phyloP scores from a whole-genome alignment of 2,888 invertebrate species.

The Patella depressa region DNA sequence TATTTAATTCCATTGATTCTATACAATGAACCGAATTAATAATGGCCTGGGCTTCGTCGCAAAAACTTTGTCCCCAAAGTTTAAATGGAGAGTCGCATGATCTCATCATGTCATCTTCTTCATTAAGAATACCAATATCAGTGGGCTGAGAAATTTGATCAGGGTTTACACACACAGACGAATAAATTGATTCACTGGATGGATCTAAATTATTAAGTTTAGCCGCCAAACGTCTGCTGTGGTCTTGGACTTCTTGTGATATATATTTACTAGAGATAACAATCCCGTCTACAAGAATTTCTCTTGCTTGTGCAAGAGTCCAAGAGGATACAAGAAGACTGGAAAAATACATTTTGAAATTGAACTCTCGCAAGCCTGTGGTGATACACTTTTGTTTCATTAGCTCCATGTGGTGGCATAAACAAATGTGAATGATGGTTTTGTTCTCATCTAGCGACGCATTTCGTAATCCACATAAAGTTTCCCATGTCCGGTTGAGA shows the following conservation, averaged over 20 bases:
- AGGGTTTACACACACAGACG: too few species aligned
- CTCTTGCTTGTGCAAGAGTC: not conserved
- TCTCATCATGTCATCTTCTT: not conserved
- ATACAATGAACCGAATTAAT: not conserved
- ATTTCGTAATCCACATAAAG: not conserved
- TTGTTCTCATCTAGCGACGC: not conserved
- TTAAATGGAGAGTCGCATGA: not conserved
- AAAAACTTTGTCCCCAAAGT: not conserved
- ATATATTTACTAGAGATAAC: not conserved
- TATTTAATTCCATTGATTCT: too few species aligned
- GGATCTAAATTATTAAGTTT: not conserved
- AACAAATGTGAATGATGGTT: not conserved
- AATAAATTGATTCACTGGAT: not conserved
- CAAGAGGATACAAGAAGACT: not conserved
- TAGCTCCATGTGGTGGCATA: not conserved
- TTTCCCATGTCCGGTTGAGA: not conserved
- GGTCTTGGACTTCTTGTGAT: not conserved
- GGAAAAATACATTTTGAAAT: not conserved
- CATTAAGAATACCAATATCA: not conserved
- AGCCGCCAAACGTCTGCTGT: not conserved
- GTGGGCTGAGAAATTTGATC: too few species aligned
- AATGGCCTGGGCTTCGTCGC: not conserved
- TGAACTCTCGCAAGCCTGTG: not conserved
- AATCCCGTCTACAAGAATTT: not conserved
- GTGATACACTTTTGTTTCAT: not conserved